Evolutionary conservation across 2,888 invertebrate genomes (phyloP), one percentile per base, ranked within the genome.

Genomic region (Andrena trimmerana): DNA sequence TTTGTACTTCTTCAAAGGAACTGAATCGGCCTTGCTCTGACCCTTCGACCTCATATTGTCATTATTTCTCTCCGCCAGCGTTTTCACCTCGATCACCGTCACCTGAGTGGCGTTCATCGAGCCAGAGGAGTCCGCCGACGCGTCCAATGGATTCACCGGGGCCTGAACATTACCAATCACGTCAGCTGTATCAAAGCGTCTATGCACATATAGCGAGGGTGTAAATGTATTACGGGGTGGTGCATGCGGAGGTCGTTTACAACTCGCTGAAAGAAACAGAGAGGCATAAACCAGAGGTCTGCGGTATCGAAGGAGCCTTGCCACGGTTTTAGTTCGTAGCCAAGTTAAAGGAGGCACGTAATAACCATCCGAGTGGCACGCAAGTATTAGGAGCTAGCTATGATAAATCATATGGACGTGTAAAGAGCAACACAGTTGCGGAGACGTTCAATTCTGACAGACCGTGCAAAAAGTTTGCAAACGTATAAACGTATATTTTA

Each of bases 1-100:
- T 94, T 97, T 97, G 91, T 96, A 96, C 92, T 97, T 97, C 90
- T 97, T 97, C 75, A 96, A 92, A 7, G 90, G 85, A 13, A 86
- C 80, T 13, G 91, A 86, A 36, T 94, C 93, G 16, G 89, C 67
- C 67, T 86, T 90, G 36, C 52, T 87, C n/a, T 81, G 87, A 0
- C 71, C 48, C 60, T 91, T 91, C 62, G 88, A 69, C 65, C 83
- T 81, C 4, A 78, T 60, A 20, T 57, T 86, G n/a, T 90, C 90
- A 20, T 86, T 89, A 6, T 70, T 81, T 36, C 87, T 87, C 24
- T 87, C 83, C 48, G 57, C 57, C 8, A 57, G 4, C 24, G 54
- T 57, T 57, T 57, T 57, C 57, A 90, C 89, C 71, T 93, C 90
- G 75, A 92, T 90, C 50, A 90, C 89, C 42, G 93, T 93, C 3